Percentiles rank a stretch among this genome's conserved stretches.
These are phyloP conservation scores for Betta splendens DNA, from an alignment of 2,797 vertebrate genomes.

Conservation along the genomic window DNA sequence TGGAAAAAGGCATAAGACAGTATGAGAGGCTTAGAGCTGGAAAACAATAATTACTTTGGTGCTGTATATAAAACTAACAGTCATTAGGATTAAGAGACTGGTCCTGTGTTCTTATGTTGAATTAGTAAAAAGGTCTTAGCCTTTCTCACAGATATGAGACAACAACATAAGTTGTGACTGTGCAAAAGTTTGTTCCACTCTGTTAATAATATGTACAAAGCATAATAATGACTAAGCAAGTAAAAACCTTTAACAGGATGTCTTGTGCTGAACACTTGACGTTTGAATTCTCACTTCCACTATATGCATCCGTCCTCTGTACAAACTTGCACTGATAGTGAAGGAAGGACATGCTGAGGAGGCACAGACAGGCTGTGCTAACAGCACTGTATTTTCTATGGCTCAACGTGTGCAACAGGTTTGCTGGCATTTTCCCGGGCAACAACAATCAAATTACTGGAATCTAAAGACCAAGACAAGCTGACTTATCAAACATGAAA, in stretches of 20 bases:
- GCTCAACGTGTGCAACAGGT: conserved; percentile 2
- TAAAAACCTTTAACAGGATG: not conserved
- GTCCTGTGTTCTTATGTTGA: not conserved
- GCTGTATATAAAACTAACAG: not conserved
- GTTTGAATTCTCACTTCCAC: conserved; percentile 43
- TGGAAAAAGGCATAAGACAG: conserved; percentile 45
- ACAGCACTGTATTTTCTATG: conserved; percentile 9
- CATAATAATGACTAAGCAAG: conserved; percentile 39
- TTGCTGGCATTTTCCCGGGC: conserved; percentile 1
- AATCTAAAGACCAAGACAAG: not conserved
- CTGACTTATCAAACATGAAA: not conserved
- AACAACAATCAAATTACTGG: not conserved
- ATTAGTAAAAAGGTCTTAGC: not conserved
- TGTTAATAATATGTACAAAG: not conserved
- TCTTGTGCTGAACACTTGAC: not conserved
- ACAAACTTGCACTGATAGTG: too few species aligned
- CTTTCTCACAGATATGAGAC: not conserved
- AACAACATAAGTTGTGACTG: conserved; percentile 18
- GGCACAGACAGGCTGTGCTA: conserved; percentile 15
- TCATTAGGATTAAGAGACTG: not conserved
- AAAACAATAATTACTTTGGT: too few species aligned
- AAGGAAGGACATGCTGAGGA: conserved; percentile 11
- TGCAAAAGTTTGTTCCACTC: conserved; percentile 16
- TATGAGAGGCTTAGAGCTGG: conserved; percentile 2
- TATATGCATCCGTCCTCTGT: conserved; percentile 3